A percentile compares a stretch with the other conserved stretches of the same genome.
phyloP scores from a whole-genome alignment of 2,888 invertebrate species.

The Cecidostiba fungosa region DNA sequence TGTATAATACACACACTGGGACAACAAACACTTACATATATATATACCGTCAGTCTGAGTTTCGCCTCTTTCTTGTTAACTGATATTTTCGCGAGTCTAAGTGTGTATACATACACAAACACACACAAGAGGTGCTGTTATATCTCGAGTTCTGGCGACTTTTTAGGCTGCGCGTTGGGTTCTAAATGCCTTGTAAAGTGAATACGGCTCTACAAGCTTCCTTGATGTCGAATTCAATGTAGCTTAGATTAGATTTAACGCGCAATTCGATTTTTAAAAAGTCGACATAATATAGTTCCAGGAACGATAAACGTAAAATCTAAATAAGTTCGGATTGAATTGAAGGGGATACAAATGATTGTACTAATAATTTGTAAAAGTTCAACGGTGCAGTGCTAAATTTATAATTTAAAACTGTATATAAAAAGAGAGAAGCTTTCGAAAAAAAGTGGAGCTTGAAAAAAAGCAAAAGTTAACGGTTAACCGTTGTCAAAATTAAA shows the following conservation, averaged over 20 bases:
- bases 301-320: not conserved
- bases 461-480: constrained; percentile 32
- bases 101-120: not conserved
- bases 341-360: not conserved
- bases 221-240: not conserved
- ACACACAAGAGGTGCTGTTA: not conserved
- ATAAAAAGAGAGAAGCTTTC: not conserved
- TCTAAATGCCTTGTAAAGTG: not conserved
- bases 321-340: not conserved
- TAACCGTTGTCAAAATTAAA: constrained; percentile 43
- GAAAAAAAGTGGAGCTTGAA: constrained; percentile 1
- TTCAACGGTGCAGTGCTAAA: not conserved
- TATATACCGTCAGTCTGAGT: not conserved
- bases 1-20: not conserved
- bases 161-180: not conserved
- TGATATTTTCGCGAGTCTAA: constrained; percentile 13
- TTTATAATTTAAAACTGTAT: not conserved
- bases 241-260: not conserved
- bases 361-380: no score
- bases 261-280: not conserved
- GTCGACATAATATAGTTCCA: not conserved
- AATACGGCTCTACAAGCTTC: constrained; percentile 11
- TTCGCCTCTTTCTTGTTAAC: constrained; percentile 26
- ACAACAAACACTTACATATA: constrained; percentile 11
- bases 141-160: not conserved